phyloP scores from a whole-genome alignment of 2,797 vertebrate species.

The Aphelocoma californica region DNA sequence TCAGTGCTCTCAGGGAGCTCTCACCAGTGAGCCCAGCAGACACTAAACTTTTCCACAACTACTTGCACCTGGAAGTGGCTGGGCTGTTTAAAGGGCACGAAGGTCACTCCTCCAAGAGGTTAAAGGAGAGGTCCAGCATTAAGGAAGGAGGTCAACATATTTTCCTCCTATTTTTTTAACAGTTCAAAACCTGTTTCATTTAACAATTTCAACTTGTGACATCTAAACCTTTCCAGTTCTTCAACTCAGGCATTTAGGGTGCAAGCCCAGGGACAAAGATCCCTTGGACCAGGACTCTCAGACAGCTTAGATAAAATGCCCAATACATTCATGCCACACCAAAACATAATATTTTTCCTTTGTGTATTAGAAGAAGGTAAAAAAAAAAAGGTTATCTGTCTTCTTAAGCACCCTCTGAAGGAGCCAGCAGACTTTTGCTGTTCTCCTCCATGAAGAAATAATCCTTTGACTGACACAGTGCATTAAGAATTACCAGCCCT shows the following conservation, averaged over 20 bases:
- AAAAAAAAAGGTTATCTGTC: not conserved
- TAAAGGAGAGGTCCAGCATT: not conserved
- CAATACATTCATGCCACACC: not conserved
- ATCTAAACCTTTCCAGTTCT: not conserved
- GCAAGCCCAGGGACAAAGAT: not conserved
- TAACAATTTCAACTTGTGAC: not conserved
- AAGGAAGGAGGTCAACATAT: not conserved
- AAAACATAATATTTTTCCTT: not conserved
- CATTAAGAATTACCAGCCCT: not conserved
- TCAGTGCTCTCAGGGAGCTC: not conserved
- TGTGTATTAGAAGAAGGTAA: not conserved
- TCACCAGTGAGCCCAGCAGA: not conserved
- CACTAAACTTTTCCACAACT: no score
- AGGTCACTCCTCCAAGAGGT: not conserved
- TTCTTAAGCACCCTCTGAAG: not conserved
- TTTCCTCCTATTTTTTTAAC: not conserved
- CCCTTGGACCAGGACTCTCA: not conserved
- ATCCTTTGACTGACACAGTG: not conserved
- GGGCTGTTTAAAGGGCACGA: not conserved
- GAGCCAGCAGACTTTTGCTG: not conserved
- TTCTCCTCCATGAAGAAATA: not conserved
- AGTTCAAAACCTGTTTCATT: not conserved
- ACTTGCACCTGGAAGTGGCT: not conserved
- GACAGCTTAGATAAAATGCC: not conserved
- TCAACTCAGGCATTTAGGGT: not conserved